Base-by-base conservation (phyloP, 2,113 vertebrate genomes). In the Pelecanus crispus region DNA sequence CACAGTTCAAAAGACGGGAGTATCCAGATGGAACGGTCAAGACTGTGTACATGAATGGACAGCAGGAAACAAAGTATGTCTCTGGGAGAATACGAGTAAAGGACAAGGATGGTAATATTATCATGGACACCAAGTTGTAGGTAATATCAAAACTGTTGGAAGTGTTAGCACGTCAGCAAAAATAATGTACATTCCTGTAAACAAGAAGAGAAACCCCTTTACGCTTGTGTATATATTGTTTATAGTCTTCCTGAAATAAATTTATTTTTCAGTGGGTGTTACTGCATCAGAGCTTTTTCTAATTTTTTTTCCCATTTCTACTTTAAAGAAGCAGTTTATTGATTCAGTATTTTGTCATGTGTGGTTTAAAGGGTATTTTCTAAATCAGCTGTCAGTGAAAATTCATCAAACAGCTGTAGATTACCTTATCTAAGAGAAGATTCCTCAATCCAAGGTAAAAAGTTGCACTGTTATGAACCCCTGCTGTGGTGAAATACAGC, bases 11-110 rank as follows among this genome's bases (percentile, higher is more conserved):
- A 96, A 98, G 98, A 79, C 97, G 99, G 7, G 99, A 99, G 88
- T 99, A 99, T 90, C 99, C 99, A 2, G 99, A 99, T 34, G 99
- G 99, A 18, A 99, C 99, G 2, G 98, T 99, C 78, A 99, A 99
- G 97, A 99, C 99, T 0, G 98, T 99, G 32, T 99, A 99, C 55
- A 9, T 78, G 2, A 98, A 99, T 5, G 99, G 99, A n/a, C 98
- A 98, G 42, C 99, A 99, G 91, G 99, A 99, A 95, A 99, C 99
- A 2, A 98, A 98, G 52, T 99, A 99, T 29, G 97, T 97, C 16
- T 99, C 97, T 8, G 99, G 99, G 28, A 98, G 99, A 24, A 25
- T 99, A 50, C 96, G 99, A 93, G 58, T 99, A 70, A 99, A 99
- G 97, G 99, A 99, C 94, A 98, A 98, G 61, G 98, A 99, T 6